Conservation (phyloP, 64 coral and sea anemone genomes). For the Pocillopora verrucosa region DNA sequence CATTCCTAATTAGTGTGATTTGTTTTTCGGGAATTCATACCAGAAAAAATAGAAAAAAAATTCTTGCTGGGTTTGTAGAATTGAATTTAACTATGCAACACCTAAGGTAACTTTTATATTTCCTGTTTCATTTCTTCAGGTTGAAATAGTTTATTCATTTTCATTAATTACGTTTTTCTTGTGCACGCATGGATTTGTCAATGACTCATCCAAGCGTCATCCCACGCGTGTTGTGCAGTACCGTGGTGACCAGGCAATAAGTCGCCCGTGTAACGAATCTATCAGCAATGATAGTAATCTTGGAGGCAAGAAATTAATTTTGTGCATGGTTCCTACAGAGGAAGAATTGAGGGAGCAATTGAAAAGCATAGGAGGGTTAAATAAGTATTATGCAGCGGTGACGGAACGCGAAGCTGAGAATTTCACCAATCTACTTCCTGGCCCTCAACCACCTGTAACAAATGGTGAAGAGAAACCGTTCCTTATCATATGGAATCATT, state of each 20-base stretch:
- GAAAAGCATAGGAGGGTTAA: slow-evolving; percentile 65
- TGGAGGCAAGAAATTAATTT: slow-evolving; percentile 2
- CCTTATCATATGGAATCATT: neutral
- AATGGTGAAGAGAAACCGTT: neutral
- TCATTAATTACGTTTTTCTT: neutral
- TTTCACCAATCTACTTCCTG: slow-evolving; percentile 56
- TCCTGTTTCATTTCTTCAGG: neutral
- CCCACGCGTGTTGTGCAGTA: neutral
- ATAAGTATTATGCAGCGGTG: slow-evolving; percentile 63
- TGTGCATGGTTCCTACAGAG: slow-evolving; percentile 59
- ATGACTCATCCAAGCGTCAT: neutral
- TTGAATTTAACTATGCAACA: too few species aligned
- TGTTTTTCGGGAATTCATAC: neutral
- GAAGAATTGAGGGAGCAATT: slow-evolving; percentile 47
- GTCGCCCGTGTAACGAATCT: neutral
- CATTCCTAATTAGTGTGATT: too few species aligned
- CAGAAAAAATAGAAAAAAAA: neutral
- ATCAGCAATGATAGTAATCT: slow-evolving; percentile 13
- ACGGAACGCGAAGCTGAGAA: slow-evolving; percentile 46
- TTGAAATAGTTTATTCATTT: neutral
- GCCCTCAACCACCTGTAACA: neutral
- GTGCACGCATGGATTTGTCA: neutral
- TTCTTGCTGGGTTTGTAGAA: too few species aligned
- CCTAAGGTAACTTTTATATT: neutral
- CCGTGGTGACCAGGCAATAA: neutral